phyloP scores from a whole-genome alignment of 2,113 vertebrate species.

The Petaurus breviceps region DNA sequence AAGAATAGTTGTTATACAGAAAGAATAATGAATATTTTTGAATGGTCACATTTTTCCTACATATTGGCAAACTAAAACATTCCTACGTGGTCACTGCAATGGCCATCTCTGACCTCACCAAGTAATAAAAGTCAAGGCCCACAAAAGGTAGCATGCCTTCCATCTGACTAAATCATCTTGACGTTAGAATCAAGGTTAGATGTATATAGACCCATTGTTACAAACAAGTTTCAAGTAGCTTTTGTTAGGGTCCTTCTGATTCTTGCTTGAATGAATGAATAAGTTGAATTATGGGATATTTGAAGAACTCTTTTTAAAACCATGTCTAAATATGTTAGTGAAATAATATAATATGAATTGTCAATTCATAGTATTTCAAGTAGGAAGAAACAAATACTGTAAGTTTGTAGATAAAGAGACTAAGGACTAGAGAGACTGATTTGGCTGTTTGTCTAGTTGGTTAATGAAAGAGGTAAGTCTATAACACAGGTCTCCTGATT shows the following conservation, averaged over 20 bases:
- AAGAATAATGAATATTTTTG: slow-evolving; percentile 14
- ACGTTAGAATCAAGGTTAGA: background rate
- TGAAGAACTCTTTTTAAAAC: background rate
- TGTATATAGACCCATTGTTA: background rate
- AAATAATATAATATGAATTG: background rate
- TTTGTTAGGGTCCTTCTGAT: background rate
- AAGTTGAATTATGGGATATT: slow-evolving; percentile 46
- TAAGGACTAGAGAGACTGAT: background rate
- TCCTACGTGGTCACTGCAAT: background rate
- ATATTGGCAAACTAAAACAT: background rate
- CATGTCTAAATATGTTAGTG: background rate
- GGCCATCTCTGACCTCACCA: background rate
- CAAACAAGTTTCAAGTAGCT: background rate
- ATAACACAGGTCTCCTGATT: background rate
- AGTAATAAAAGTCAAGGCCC: background rate
- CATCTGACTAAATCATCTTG: background rate
- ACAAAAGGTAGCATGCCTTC: background rate
- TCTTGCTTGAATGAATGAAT: background rate
- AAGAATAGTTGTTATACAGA: background rate
- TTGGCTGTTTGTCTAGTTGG: background rate
- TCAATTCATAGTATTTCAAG: background rate
- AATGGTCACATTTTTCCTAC: background rate
- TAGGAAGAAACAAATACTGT: background rate
- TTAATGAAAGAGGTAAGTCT: background rate
- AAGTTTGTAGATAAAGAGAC: background rate